Percentiles rank a stretch among this genome's conserved stretches.
phyloP scores from a whole-genome alignment of 2,888 invertebrate genomes.

The Meta bourneti region DNA sequence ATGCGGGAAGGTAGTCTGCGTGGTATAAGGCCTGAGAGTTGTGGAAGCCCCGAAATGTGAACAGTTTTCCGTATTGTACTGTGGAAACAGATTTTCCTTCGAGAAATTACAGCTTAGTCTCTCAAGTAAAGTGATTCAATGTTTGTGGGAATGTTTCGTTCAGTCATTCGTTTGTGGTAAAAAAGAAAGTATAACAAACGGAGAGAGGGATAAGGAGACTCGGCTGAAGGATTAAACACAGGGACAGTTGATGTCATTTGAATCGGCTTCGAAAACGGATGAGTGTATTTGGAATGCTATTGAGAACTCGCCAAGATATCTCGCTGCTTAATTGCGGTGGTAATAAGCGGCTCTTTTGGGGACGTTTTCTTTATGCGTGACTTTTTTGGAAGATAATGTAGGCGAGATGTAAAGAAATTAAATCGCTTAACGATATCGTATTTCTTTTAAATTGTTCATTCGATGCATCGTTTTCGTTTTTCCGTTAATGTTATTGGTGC shows the following conservation, averaged over 20 bases:
- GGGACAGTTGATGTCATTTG: slow-evolving; percentile 56
- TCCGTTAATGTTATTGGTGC: too few relatives aligned
- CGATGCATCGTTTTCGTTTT: too few relatives aligned
- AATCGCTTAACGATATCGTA: too few relatives aligned
- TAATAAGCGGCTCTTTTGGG: background rate
- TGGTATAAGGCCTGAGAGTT: too few relatives aligned
- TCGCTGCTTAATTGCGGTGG: slow-evolving; percentile 37
- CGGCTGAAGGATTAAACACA: slow-evolving; percentile 29
- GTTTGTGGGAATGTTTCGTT: slow-evolving; percentile 48
- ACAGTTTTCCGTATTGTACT: too few relatives aligned
- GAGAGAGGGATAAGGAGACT: background rate
- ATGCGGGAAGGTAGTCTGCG: too few relatives aligned
- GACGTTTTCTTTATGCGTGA: background rate
- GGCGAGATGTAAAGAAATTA: background rate
- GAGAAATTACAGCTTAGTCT: slow-evolving; percentile 54
- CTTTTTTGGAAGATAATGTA: background rate
- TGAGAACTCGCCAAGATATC: slow-evolving; percentile 3
- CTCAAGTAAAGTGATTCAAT: slow-evolving; percentile 71
- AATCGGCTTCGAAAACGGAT: slow-evolving; percentile 59
- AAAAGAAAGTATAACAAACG: too few relatives aligned
- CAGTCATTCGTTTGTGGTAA: background rate
- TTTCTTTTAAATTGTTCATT: too few relatives aligned
- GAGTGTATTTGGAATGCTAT: slow-evolving; percentile 42
- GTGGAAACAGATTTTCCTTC: slow-evolving; percentile 56
- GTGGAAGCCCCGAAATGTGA: too few relatives aligned